Evolutionary conservation across 1,140 invertebrate species (phyloP), one percentile per base, ranked within the genome.

Genomic region (Centruroides vittatus): DNA sequence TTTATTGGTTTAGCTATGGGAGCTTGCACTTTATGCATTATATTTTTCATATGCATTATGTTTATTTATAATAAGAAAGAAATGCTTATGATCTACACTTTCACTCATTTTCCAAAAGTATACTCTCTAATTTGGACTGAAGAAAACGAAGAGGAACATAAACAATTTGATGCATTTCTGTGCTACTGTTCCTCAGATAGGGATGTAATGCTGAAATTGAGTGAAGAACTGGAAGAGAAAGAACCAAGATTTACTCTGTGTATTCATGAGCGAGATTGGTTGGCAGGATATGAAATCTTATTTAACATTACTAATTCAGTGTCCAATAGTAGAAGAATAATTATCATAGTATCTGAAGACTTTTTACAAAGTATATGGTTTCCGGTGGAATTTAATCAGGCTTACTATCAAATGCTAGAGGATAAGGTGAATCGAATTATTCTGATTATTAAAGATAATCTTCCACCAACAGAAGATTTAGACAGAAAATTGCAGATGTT

Each of bases 311-410:
- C 89, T 58, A 86, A 92, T 72, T 88, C 88, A 13, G 87, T 91
- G 3, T 87, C 93, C 70, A 86, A 86, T 35, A 91, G 88, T 58
- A 78, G 85, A 59, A 80, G 90, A 59, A 93, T 89, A 12, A 88
- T 94, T 53, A 86, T 95, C 80, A 83, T 95, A 61, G 78, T 95
- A 11, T 92, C 89, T 50, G 86, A 91, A 71, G 91, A 92, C 73
- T 93, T 93, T 71, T 85, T 93, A 65, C 88, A 89, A 74, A 90
- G 88, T 6, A 88, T 93, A 71, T 95, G 90, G 90, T 87, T 86
- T 69, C 80, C 88, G n/a, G 89, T 88, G 70, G 90, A 94, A 70
- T 90, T 93, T 70, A 79, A 82, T 55, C 78, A 82, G 3, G 89
- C 89, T 0, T 85, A 90, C 71, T 78, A 76, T 46, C 64, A 66